Conservation (phyloP, 64 coral and sea anemone species). For the Anthopleura sola region DNA sequence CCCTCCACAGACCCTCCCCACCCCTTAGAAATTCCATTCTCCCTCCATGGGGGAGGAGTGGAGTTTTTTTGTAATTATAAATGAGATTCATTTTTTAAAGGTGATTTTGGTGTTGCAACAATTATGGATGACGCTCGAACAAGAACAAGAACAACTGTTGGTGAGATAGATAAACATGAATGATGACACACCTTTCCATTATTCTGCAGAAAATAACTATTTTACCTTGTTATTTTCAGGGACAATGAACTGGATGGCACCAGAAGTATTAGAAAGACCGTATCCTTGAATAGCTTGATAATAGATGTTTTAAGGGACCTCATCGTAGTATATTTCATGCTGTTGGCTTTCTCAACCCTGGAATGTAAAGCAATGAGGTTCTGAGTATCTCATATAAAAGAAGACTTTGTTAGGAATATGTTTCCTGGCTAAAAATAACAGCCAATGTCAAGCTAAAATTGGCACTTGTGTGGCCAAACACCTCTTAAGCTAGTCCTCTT, state of each 20-base stretch:
- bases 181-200: not conserved
- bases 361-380: too few species aligned
- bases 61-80: not conserved
- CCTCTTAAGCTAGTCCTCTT: too few species aligned
- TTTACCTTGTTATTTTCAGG: slow-evolving; percentile 36
- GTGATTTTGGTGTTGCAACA: slow-evolving; percentile 98
- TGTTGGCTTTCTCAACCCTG: too few species aligned
- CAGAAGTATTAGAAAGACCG: slow-evolving; percentile 96
- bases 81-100: slow-evolving; percentile 15
- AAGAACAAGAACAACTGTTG: slow-evolving; percentile 95
- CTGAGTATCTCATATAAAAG: too few species aligned
- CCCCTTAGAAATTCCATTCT: not conserved
- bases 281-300: slow-evolving; percentile 46
- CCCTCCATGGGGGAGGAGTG: not conserved
- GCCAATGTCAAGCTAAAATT: too few species aligned
- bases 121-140: slow-evolving; percentile 99
- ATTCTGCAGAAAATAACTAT: not conserved
- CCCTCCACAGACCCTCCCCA: not conserved
- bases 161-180: slow-evolving; percentile 7
- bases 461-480: too few species aligned
- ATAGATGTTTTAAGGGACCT: too few species aligned
- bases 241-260: slow-evolving; percentile 99
- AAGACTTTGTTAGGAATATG: too few species aligned
- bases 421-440: too few species aligned
- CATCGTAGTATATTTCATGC: too few species aligned